These are phyloP conservation scores for Elachura formosa DNA, from an alignment of 2,113 vertebrate genomes.

Conservation along the genomic window DNA sequence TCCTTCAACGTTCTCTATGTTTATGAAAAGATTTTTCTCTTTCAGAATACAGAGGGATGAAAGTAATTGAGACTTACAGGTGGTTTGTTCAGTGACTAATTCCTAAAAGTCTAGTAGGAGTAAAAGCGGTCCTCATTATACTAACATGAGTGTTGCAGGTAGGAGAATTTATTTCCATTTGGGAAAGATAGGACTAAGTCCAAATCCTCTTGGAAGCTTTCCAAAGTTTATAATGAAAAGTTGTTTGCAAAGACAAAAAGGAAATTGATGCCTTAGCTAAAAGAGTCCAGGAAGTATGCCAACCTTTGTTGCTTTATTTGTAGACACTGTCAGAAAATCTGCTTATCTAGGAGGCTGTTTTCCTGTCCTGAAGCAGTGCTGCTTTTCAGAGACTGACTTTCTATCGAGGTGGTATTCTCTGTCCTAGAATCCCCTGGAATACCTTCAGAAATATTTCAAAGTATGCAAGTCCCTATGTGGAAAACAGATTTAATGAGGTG, in stretches of 20 bases:
- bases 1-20: not conserved
- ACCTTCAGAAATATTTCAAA: not conserved
- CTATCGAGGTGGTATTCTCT: not conserved
- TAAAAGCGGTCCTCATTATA: constrained; percentile 4
- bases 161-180: not conserved
- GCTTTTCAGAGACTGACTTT: not conserved
- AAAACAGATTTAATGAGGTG: not conserved
- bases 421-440: not conserved
- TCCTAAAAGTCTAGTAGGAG: not conserved
- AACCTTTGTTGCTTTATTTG: not conserved
- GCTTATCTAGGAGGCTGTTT: not conserved
- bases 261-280: not conserved
- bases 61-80: not conserved
- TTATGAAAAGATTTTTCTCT: not conserved
- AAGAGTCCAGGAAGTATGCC: not conserved
- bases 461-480: not conserved
- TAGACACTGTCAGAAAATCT: not conserved
- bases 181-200: not conserved
- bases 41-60: not conserved
- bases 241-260: not conserved
- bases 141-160: not conserved
- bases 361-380: not conserved
- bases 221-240: not conserved
- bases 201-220: not conserved
- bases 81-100: not conserved